A percentile compares a stretch with the other conserved stretches of the same genome.
Evolutionary conservation across 30 jellyfish, hydroid and myxozoan genomes (phyloP).

Genomic region (Chrysaora quinquecirrha): DNA sequence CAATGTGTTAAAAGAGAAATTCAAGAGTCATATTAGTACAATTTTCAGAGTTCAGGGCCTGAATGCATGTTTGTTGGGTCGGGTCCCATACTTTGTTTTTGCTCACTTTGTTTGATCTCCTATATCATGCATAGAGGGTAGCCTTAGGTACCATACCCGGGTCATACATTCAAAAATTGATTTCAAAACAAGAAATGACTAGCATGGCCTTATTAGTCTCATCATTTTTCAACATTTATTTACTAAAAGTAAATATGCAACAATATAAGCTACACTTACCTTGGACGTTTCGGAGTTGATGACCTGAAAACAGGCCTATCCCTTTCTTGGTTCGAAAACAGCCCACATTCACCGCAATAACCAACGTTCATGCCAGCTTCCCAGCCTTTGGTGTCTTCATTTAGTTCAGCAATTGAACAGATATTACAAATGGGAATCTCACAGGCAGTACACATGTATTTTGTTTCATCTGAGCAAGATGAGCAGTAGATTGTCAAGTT

Average conservation of each 20-base stretch:
- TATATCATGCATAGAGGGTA: too few relatives aligned
- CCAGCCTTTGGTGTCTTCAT: neutral
- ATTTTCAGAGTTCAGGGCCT: too few relatives aligned
- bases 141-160: too few relatives aligned
- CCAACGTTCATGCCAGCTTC: neutral
- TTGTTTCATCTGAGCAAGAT: neutral
- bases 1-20: neutral
- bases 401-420: neutral
- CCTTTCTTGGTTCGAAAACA: neutral
- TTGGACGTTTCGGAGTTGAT: neutral
- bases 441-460: neutral
- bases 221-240: neutral
- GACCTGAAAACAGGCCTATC: neutral
- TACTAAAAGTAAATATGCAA: too few relatives aligned
- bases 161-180: too few relatives aligned
- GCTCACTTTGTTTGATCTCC: too few relatives aligned
- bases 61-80: too few relatives aligned
- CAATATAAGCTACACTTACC: conserved; percentile 4
- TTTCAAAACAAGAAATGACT: neutral
- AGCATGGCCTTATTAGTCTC: neutral
- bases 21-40: too few relatives aligned
- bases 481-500: too few relatives aligned
- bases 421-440: neutral
- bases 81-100: too few relatives aligned
- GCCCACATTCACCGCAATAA: neutral